A percentile compares a stretch with the other conserved stretches of the same genome.
Evolutionary conservation across 2,113 vertebrate genomes (phyloP).

Genomic region (Prunella himalayana): DNA sequence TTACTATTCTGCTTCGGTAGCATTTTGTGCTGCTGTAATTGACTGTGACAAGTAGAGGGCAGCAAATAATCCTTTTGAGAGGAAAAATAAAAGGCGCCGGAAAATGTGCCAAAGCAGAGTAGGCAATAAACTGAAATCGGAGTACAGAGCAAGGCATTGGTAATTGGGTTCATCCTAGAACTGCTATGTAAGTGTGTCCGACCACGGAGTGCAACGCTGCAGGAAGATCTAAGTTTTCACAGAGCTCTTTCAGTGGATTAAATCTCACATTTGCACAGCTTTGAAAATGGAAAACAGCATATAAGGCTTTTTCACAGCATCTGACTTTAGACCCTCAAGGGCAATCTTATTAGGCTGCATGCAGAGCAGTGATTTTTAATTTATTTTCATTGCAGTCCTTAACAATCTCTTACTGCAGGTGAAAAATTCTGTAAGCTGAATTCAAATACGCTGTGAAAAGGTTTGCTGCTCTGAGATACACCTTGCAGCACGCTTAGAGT

Average conservation of each 20-base stretch:
- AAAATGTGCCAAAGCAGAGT: background rate
- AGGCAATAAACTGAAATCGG: background rate
- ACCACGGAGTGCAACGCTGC: background rate
- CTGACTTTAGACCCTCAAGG: background rate
- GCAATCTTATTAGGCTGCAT: background rate
- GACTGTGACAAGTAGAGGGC: background rate
- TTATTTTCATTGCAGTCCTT: background rate
- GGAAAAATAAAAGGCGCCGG: background rate
- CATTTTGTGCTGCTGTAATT: background rate
- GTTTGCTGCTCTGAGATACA: background rate
- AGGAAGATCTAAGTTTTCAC: background rate
- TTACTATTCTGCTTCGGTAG: accelerated
- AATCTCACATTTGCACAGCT: background rate
- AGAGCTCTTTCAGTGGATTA: background rate
- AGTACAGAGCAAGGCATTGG: background rate
- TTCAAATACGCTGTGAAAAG: background rate
- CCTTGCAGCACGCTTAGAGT: background rate
- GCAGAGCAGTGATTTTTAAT: background rate
- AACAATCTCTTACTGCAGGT: background rate
- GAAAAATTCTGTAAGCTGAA: background rate
- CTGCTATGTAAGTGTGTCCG: background rate
- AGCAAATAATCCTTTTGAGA: background rate
- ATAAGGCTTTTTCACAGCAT: background rate
- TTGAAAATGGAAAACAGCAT: background rate
- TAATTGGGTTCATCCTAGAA: background rate